Base-by-base conservation (phyloP, 2,113 vertebrate genomes). In the Zosterops japonicus region DNA sequence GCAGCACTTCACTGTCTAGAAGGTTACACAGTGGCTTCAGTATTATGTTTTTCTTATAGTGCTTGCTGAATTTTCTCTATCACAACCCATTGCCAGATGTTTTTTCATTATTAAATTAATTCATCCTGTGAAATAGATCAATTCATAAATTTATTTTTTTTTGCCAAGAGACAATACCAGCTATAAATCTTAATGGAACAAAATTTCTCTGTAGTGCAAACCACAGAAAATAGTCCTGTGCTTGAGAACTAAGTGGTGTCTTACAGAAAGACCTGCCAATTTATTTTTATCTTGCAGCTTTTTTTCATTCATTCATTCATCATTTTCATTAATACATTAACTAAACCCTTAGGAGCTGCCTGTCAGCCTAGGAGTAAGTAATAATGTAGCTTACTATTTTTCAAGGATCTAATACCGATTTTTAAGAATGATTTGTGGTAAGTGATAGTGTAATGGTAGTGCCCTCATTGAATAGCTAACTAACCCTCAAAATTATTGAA, bases 241-340 rank as follows among this genome's bases (percentile, higher is more conserved):
- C 65, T 82, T 72, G 28, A 89, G 69, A 91, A 42, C 33, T 36
- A 89, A 87, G 53, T 60, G 27, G 9, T 76, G 35, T 72, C 57
- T 89, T 93, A 81, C 47, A 57, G 47, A 39, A 75, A 84, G 52
- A 60, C 52, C 52, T 95, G 61, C 65, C 53, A 76, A 50, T 47
- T 91, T 70, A 57, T 74, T 94, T 91, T 93, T 84, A 46, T 82
- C 52, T 89, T 87, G 72, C 64, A 78, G 52, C 22, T 79, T 93
- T 88, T 91, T 86, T 36, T 89, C 76, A 75, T 61, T 89, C 44
- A 50, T 88, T 94, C 80, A 39, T 88, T 94, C 80, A 60, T 75
- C 68, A 75, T 61, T 86, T 81, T 68, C 89, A 86, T 81, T 85
- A 86, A 87, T 75, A 56, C 56, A 49, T 75, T 92, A 89, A 44